These are phyloP conservation scores for Megalopta genalis DNA, from an alignment of 1,140 invertebrate genomes.

Conservation along the genomic window DNA sequence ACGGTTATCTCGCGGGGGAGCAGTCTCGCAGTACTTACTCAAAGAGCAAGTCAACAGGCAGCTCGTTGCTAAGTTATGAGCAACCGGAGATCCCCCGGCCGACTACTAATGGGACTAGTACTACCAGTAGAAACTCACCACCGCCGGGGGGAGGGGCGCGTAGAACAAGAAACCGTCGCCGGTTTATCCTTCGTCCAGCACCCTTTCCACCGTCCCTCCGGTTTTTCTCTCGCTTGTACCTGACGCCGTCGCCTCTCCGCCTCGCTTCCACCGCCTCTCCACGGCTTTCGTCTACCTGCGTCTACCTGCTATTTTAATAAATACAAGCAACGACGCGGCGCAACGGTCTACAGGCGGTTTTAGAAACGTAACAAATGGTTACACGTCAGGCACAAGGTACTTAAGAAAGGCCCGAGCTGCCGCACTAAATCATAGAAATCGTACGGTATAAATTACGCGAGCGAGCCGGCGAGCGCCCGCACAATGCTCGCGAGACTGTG, in stretches of 20 bases:
- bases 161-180: background rate
- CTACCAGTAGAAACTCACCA: constrained; percentile 58
- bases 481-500: background rate
- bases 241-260: background rate
- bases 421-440: constrained; percentile 52
- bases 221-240: background rate
- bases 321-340: constrained; percentile 47
- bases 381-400: constrained; percentile 50
- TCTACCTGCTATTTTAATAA: constrained; percentile 53
- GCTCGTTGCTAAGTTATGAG: constrained; percentile 66
- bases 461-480: background rate
- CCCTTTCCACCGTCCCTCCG: background rate
- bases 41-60: constrained; percentile 66
- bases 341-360: constrained; percentile 43
- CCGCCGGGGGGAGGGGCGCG: constrained; percentile 30
- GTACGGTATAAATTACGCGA: constrained; percentile 50
- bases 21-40: constrained; percentile 58
- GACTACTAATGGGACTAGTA: constrained; percentile 68
- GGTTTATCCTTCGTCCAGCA: too few species aligned
- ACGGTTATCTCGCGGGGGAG: constrained; percentile 59
- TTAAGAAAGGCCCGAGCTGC: constrained; percentile 51
- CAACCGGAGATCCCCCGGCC: constrained; percentile 50
- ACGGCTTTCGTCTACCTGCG: constrained; percentile 35
- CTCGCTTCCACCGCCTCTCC: background rate
- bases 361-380: constrained; percentile 52